Conservation (phyloP, 1,140 invertebrate species). For the Leptinotarsa defecta region DNA sequence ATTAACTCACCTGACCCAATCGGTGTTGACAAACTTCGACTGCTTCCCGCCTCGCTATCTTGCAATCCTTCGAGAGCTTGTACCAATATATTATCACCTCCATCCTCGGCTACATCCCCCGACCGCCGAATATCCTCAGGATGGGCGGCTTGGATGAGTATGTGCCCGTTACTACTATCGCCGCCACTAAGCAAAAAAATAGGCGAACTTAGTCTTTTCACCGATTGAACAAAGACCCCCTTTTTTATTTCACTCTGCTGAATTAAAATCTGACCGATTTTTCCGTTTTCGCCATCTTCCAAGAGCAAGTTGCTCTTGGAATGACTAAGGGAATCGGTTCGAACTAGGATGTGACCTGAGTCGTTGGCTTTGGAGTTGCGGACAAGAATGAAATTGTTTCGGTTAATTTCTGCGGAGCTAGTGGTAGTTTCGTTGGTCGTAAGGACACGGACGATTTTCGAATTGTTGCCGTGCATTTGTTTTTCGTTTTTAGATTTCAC, state of each 20-base stretch:
- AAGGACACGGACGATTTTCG: constrained; percentile 44
- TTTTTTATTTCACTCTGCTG: constrained; percentile 52
- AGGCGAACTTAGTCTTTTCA: constrained; percentile 51
- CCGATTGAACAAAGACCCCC: constrained; percentile 51
- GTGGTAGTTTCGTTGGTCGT: constrained; percentile 29
- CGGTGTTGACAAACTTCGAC: constrained; percentile 44
- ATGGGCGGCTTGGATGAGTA: constrained; percentile 52
- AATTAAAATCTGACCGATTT: constrained; percentile 50
- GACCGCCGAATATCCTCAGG: constrained; percentile 33
- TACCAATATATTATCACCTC: constrained; percentile 42
- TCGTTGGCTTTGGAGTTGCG: constrained; percentile 49
- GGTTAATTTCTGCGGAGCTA: constrained; percentile 44
- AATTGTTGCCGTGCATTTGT: constrained; percentile 46
- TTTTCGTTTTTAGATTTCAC: constrained; percentile 34
- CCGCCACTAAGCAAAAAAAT: constrained; percentile 52
- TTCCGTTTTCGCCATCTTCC: constrained; percentile 38
- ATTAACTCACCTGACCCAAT: constrained; percentile 50
- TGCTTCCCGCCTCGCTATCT: constrained; percentile 41
- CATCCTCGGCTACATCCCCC: constrained; percentile 34
- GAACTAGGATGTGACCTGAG: constrained; percentile 50
- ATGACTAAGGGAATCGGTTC: constrained; percentile 41
- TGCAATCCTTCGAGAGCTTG: constrained; percentile 47
- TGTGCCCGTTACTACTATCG: constrained; percentile 51
- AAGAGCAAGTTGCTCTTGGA: constrained; percentile 41
- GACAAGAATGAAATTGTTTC: constrained; percentile 52